Percentiles rank a stretch among this genome's conserved stretches.
These are phyloP conservation scores for Perccottus glenii DNA, from an alignment of 2,113 vertebrate species.

Conservation along the genomic window DNA sequence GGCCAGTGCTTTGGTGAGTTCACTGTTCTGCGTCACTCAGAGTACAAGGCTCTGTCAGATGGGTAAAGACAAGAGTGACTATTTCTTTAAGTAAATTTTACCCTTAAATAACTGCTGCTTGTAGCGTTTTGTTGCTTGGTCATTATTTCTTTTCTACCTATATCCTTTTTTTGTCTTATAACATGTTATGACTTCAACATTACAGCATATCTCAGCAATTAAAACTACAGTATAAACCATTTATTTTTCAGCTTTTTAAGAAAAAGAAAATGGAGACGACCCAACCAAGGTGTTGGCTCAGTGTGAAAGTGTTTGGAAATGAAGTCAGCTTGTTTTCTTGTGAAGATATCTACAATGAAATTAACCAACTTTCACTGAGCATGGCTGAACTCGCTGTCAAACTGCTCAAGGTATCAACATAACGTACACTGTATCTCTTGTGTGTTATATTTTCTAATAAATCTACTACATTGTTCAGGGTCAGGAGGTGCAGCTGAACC, in stretches of 20 bases:
- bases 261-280: slow-evolving; percentile 34
- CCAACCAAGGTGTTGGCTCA: slow-evolving; percentile 75
- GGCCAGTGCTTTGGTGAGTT: slow-evolving; percentile 81
- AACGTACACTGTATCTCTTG: not conserved
- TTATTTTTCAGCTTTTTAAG: slow-evolving; percentile 72
- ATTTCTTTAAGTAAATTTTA: not conserved
- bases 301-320: slow-evolving; percentile 85
- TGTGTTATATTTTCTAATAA: not conserved
- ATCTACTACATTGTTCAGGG: slow-evolving; percentile 71
- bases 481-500: slow-evolving; percentile 83
- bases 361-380: slow-evolving; percentile 78
- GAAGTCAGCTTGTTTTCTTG: slow-evolving; percentile 84
- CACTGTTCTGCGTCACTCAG: not conserved
- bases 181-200: no score
- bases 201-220: no score
- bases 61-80: not conserved
- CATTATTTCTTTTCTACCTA: no score
- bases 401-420: slow-evolving; percentile 82
- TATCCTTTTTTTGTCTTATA: no score
- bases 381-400: slow-evolving; percentile 79
- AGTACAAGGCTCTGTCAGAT: not conserved
- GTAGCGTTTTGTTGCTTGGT: no score
- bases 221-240: not conserved
- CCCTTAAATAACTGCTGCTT: not conserved
- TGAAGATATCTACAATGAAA: slow-evolving; percentile 68